A percentile compares a stretch with the other conserved stretches of the same genome.
These are phyloP conservation scores for Tipula confusa DNA, from an alignment of 2,888 invertebrate species.

Conservation along the genomic window DNA sequence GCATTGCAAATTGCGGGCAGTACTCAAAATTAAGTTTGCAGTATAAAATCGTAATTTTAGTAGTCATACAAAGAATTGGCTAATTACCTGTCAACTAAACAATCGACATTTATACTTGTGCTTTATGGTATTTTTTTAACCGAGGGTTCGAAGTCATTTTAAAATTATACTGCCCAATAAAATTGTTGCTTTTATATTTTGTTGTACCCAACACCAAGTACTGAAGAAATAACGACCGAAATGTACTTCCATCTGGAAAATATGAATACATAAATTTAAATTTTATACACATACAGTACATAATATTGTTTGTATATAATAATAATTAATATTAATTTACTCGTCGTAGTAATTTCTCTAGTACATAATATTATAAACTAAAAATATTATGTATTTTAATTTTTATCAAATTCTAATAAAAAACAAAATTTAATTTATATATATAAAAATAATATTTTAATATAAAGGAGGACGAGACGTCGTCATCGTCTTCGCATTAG, in stretches of 20 bases:
- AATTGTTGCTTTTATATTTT: neutral
- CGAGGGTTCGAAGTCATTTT: neutral
- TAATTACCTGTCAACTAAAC: too few relatives aligned
- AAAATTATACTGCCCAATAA: neutral
- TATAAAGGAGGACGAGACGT: neutral
- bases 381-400: neutral
- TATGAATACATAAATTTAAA: conserved; percentile 20
- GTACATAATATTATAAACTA: conserved; percentile 1
- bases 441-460: neutral
- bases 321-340: conserved; percentile 7
- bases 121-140: neutral
- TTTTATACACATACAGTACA: neutral
- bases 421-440: neutral
- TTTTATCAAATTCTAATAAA: conserved; percentile 15
- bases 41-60: neutral
- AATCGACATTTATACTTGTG: neutral
- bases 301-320: neutral
- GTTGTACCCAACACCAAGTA: neutral
- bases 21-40: neutral
- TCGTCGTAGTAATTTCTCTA: neutral
- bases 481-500: too few relatives aligned
- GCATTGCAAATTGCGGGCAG: neutral
- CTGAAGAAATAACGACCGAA: neutral
- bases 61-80: neutral
- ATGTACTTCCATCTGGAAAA: neutral